Percentiles rank a stretch among this genome's conserved stretches.
Evolutionary conservation across 2,113 vertebrate genomes (phyloP).

Genomic region (Salvelinus sp.): DNA sequence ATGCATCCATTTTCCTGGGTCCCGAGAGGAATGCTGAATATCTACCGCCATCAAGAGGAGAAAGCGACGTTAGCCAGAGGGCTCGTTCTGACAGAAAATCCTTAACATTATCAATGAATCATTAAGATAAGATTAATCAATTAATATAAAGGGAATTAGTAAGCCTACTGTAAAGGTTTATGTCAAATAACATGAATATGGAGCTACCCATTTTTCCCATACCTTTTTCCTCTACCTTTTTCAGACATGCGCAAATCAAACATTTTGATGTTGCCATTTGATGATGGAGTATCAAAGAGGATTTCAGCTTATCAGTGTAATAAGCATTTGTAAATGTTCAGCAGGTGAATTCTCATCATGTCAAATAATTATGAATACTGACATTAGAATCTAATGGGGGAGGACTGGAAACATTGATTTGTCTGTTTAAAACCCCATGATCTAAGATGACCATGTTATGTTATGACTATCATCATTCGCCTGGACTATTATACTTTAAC

Average conservation of each 20-base stretch:
- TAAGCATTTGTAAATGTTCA: neutral
- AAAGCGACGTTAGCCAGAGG: neutral
- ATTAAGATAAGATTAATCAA: neutral
- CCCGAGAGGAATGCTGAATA: neutral
- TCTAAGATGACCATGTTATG: neutral
- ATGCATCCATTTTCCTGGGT: neutral
- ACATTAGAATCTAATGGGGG: slow-evolving; percentile 4
- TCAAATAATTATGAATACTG: neutral
- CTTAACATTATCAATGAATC: slow-evolving; percentile 19
- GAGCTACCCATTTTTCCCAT: neutral
- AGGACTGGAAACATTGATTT: neutral
- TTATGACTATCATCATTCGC: too few species aligned
- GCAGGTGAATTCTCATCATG: neutral
- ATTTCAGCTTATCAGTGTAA: neutral
- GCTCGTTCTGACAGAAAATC: slow-evolving; percentile 11
- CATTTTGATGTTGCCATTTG: neutral
- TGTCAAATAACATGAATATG: neutral
- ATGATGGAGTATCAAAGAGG: neutral
- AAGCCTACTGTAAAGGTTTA: slow-evolving; percentile 3
- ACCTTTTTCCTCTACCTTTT: neutral
- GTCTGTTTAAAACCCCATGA: neutral
- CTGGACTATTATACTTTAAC: too few species aligned
- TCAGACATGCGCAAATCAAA: neutral
- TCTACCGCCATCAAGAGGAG: neutral
- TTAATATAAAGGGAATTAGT: slow-evolving; percentile 4